Percentiles rank a stretch among this genome's conserved stretches.
phyloP scores from a whole-genome alignment of 2,113 vertebrate species.

The Sebastes fasciatus region DNA sequence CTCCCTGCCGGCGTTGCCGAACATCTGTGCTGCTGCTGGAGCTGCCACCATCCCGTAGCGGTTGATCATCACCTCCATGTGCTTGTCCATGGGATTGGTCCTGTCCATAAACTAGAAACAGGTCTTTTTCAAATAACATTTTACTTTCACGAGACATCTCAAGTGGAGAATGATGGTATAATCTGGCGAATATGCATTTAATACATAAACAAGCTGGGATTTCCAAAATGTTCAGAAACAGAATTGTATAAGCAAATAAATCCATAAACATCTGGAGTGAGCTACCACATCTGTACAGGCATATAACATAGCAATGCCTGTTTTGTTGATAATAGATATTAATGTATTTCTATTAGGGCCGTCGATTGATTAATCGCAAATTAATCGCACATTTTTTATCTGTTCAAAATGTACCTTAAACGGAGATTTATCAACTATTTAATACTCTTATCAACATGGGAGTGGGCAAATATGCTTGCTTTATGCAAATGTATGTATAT shows the following conservation, averaged over 20 bases:
- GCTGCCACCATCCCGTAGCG: slow-evolving; percentile 85
- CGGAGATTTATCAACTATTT: no score
- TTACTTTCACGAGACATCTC: background rate
- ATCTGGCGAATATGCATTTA: background rate
- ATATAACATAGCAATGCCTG: background rate
- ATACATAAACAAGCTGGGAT: background rate
- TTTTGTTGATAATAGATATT: background rate
- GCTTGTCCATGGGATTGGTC: slow-evolving; percentile 90
- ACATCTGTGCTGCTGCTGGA: slow-evolving; percentile 90
- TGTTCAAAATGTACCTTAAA: no score
- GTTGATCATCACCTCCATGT: slow-evolving; percentile 90
- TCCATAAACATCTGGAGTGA: background rate
- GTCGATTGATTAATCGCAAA: no score
- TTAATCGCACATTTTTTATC: no score
- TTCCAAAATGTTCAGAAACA: background rate
- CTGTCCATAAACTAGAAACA: slow-evolving; percentile 83
- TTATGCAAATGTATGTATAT: no score
- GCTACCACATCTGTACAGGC: background rate
- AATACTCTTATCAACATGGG: no score
- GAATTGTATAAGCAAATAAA: background rate
- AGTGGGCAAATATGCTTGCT: no score
- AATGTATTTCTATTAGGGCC: no score
- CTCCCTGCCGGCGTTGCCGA: slow-evolving; percentile 91
- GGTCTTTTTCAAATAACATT: background rate
- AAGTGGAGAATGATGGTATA: background rate